Base-by-base conservation (phyloP, 2,113 vertebrate species). In the Protobothrops mucrosquamatus region DNA sequence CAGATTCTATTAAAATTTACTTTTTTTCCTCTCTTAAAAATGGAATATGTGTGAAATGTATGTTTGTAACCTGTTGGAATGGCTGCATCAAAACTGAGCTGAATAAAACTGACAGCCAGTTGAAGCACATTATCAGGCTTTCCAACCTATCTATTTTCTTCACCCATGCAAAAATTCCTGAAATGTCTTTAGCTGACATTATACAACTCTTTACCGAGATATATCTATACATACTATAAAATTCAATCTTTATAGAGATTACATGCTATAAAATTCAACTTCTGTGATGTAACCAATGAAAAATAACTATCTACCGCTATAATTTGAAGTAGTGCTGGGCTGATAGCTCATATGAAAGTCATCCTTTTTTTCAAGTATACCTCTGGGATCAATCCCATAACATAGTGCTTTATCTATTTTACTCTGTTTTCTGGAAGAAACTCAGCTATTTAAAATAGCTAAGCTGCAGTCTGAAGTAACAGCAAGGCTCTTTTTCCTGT, bases 31-130 rank as follows among this genome's bases (percentile, higher is more conserved):
- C 74, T 81, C 74, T 39, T 91, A 89, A 88, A 54, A 12, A 43
- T 9, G 18, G 20, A 39, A 51, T 92, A 56, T 59, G 11, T 89
- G 3, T 9, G n/a, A 91, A 85, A 14, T 89, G 24, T 22, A 54
- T 39, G 24, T 55, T 59, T 92, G 34, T 11, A 46, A 94, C 59
- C 52, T 93, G 48, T 74, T 96, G 88, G 89, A 96, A 95, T 93
- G 94, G 5, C 64, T 43, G 15, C 92, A 94, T 93, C 81, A 90
- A 92, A 95, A 87, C 14, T 46, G 7, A 91, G 92, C 34, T 88
- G 87, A 93, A 93, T 94, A 85, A 94, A 96, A 94, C 87, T 34
- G 52, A 3, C 92, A 92, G 8, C 64, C 11, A 87, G 0, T 85
- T 93, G 92, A 93, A 96, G 92, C 88, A 91, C 24, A 69, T 94